Evolutionary conservation across 2,888 invertebrate genomes (phyloP), one percentile per base, ranked within the genome.

Genomic region (Acrobeloides nanus): DNA sequence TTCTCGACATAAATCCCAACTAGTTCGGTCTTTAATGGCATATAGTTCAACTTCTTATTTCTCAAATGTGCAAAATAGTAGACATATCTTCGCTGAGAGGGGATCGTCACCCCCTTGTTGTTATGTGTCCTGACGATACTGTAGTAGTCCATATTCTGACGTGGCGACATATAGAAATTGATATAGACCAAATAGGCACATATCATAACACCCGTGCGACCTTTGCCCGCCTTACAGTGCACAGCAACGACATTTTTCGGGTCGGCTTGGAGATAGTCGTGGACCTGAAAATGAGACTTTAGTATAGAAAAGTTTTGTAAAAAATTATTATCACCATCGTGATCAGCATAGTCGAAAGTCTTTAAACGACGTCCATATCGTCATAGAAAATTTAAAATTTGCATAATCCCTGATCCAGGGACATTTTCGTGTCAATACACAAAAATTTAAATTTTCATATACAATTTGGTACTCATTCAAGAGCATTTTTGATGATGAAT

Each of bases 151-250:
- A 97, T 81, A 42, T 92, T 92, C 63, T 87, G 86, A 59, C 84
- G 83, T 17, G 93, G 87, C 45, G 83, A 84, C 23, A 53, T 55
- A 70, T 80, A 78, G 52, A 62, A 65, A 73, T 83, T 81, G 73
- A 85, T 84, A 78, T 92, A 90, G 62, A 93, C 80, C 73, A 97
- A 80, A 77, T 93, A 97, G 70, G 93, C 92, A 77, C 92, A 93
- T 57, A 97, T 89, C 95, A 97, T 97, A 1, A 82, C 81, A 26
- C 83, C 82, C 12, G 82, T 83, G 39, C 78, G 86, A 81, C 78
- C 88, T 46, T 97, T 97, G 51, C 97, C 97, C 38, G 95, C 97
- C 80, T 97, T 97, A 78, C 97, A 97, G 75, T 97, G 95, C 32
- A 97, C 87, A 21, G 85, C 95, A 25, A 92, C 93, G 6, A 72